Evolutionary conservation across 30 jellyfish, hydroid and myxozoan species (phyloP).

Genomic region (Hydractinia symbiolongicarpus): DNA sequence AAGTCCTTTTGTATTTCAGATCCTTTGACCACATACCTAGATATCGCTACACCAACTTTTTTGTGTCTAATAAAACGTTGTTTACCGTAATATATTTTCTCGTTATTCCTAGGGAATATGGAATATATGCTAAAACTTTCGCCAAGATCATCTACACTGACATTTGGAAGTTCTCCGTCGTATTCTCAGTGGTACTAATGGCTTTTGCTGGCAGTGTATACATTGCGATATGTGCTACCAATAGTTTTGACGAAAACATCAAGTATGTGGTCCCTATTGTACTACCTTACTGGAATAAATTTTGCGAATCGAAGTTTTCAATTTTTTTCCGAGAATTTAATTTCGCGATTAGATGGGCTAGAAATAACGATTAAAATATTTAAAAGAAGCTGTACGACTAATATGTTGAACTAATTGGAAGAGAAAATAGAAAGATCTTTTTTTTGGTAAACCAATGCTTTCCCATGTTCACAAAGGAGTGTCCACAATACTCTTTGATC

Average conservation of each 20-base stretch:
- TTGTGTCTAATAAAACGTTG: background rate
- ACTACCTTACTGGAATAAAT: background rate
- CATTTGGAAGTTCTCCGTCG: slow-evolving; percentile 42
- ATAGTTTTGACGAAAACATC: slow-evolving; percentile 19
- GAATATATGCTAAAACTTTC: slow-evolving; percentile 68
- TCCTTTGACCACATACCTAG: too few species aligned
- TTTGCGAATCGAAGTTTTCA: background rate
- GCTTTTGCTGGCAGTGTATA: slow-evolving; percentile 81
- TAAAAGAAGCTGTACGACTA: too few species aligned
- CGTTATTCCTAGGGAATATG: slow-evolving; percentile 48
- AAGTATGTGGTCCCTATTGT: background rate
- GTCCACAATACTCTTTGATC: too few species aligned
- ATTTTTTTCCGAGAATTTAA: background rate
- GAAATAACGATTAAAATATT: background rate
- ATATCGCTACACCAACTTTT: background rate
- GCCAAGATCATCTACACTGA: slow-evolving; percentile 50
- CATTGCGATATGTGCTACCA: slow-evolving; percentile 59
- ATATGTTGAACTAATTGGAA: too few species aligned
- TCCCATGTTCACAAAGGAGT: too few species aligned
- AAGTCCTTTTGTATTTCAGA: too few species aligned
- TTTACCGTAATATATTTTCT: background rate
- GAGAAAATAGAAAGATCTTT: too few species aligned
- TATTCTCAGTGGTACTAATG: slow-evolving; percentile 45
- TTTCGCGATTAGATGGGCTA: background rate
- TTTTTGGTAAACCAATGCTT: too few species aligned